A percentile compares a stretch with the other conserved stretches of the same genome.
Evolutionary conservation across 2,888 invertebrate species (phyloP).

Genomic region (Cepaea hortensis): DNA sequence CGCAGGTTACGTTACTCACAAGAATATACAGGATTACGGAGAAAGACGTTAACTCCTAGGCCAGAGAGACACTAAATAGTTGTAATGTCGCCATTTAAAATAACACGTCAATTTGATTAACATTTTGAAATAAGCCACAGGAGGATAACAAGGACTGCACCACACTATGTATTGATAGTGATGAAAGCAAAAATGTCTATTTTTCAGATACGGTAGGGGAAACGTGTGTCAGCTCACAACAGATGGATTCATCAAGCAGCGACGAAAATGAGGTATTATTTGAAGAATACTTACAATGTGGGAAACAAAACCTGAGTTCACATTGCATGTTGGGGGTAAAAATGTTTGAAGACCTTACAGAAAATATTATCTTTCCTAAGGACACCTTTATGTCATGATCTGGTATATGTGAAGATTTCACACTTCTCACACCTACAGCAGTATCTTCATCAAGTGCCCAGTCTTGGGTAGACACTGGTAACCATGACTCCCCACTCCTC

Average conservation of each 20-base stretch:
- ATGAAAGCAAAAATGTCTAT: background rate
- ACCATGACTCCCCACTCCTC: no score
- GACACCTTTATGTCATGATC: no score
- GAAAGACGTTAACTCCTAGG: background rate
- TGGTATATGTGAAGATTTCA: no score
- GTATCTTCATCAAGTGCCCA: no score
- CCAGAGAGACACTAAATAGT: background rate
- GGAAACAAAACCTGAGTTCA: background rate
- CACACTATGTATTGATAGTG: background rate
- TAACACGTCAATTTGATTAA: background rate
- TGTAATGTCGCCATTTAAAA: background rate
- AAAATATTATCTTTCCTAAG: no score
- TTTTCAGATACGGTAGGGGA: background rate
- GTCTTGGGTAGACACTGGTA: no score
- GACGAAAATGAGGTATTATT: conserved; percentile 25
- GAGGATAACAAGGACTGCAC: background rate
- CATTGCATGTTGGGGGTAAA: no score
- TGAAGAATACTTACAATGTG: background rate
- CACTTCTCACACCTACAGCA: no score
- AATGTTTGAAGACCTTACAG: no score
- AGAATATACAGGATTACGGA: no score
- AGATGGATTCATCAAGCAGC: background rate
- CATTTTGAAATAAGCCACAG: background rate
- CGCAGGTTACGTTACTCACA: no score
- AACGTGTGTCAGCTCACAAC: conserved; percentile 11